A percentile compares a stretch with the other conserved stretches of the same genome.
Conservation (phyloP, 2,888 invertebrate species). For the Cloeon dipterum region DNA sequence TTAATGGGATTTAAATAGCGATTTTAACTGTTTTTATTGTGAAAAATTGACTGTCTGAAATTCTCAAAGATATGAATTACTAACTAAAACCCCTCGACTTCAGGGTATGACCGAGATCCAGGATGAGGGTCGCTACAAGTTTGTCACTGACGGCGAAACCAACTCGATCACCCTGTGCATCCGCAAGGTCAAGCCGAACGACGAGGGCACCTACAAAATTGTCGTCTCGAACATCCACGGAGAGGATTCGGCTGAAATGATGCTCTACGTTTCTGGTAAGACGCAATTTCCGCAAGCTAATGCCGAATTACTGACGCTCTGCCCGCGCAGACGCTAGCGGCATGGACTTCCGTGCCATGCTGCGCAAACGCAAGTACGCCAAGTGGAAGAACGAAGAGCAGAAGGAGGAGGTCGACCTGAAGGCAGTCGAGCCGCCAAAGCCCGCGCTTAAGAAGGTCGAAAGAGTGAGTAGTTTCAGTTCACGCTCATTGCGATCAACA, state of each 20-base stretch:
- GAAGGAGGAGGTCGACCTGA: constrained; percentile 81
- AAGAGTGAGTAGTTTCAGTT: constrained; percentile 63
- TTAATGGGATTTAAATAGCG: too few relatives aligned
- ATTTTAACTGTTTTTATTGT: constrained; percentile 2
- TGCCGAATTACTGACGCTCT: not conserved
- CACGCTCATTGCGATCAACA: not conserved
- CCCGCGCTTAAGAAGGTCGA: constrained; percentile 81
- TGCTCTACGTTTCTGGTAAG: constrained; percentile 92
- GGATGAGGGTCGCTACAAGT: constrained; percentile 88
- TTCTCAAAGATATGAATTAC: too few relatives aligned
- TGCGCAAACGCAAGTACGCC: constrained; percentile 87
- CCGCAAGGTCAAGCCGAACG: constrained; percentile 86
- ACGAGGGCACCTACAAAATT: constrained; percentile 90
- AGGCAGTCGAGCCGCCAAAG: constrained; percentile 70
- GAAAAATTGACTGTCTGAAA: constrained; percentile 1
- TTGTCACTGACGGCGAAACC: constrained; percentile 80
- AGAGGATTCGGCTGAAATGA: constrained; percentile 88
- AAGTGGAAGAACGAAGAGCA: constrained; percentile 87
- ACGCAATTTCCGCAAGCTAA: too few relatives aligned
- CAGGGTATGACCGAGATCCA: constrained; percentile 72
- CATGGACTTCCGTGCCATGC: constrained; percentile 96
- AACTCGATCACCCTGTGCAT: constrained; percentile 85
- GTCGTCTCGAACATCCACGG: constrained; percentile 85
- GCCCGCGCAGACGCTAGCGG: constrained; percentile 68
- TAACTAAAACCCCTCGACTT: constrained; percentile 3